phyloP scores from a whole-genome alignment of 2,797 vertebrate genomes.

The Lindbergichthys nudifrons region DNA sequence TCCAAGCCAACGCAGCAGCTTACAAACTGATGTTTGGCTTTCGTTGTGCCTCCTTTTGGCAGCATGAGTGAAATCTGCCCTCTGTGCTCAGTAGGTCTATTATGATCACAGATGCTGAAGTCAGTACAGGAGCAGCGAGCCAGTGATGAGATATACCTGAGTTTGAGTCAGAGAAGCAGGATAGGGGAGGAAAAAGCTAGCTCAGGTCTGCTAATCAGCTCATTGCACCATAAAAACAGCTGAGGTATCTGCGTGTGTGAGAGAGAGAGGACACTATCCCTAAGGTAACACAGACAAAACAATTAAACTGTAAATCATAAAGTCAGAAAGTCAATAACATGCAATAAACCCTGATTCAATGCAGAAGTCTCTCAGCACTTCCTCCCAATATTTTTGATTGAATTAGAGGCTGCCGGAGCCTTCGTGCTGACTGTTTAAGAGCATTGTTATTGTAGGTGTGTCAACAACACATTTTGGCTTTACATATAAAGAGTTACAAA shows the following conservation, averaged over 20 bases:
- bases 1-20: constrained; percentile 65
- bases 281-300: constrained; percentile 35
- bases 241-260: constrained; percentile 38
- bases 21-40: constrained; percentile 61
- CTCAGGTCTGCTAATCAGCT: constrained; percentile 56
- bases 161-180: constrained; percentile 46
- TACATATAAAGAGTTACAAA: neutral
- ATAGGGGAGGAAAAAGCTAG: constrained; percentile 36
- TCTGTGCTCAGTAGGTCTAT: constrained; percentile 35
- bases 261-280: neutral
- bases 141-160: constrained; percentile 43
- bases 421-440: neutral
- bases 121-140: constrained; percentile 35
- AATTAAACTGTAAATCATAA: constrained; percentile 36
- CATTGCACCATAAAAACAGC: constrained; percentile 61
- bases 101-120: constrained; percentile 60
- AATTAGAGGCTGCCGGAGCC: constrained; percentile 11
- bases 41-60: constrained; percentile 41
- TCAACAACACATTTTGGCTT: neutral
- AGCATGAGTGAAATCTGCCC: constrained; percentile 48
- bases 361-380: constrained; percentile 17
- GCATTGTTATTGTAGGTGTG: neutral
- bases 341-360: constrained; percentile 35
- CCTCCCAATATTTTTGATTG: constrained; percentile 21
- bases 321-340: constrained; percentile 37